Evolutionary conservation across 2,888 invertebrate species (phyloP).

Genomic region (Trilocha varians): DNA sequence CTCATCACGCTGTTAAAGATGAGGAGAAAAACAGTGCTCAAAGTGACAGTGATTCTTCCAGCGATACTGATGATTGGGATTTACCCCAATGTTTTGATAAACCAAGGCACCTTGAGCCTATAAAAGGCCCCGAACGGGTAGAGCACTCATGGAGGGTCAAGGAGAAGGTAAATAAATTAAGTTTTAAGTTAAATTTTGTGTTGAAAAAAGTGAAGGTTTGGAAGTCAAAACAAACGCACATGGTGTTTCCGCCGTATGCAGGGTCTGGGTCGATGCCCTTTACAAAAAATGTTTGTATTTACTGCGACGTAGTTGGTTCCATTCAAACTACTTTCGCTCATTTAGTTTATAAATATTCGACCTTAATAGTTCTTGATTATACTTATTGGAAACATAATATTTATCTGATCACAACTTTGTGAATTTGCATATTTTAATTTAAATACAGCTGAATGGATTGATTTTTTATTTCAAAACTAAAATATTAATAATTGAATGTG

Average conservation of each 20-base stretch:
- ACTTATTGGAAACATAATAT: too few species aligned
- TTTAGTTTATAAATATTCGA: not conserved
- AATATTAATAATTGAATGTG: too few species aligned
- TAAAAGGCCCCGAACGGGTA: constrained; percentile 73
- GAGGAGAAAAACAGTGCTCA: constrained; percentile 57
- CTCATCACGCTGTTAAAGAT: constrained; percentile 62
- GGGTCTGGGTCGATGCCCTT: constrained; percentile 4
- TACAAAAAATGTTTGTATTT: constrained; percentile 9
- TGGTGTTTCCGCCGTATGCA: constrained; percentile 22
- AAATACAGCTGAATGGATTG: too few species aligned
- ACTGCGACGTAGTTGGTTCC: not conserved
- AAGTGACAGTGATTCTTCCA: constrained; percentile 52
- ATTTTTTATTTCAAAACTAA: too few species aligned
- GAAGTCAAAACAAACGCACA: constrained; percentile 61
- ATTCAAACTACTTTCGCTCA: not conserved
- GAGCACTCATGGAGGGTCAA: constrained; percentile 95
- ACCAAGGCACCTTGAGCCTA: constrained; percentile 71
- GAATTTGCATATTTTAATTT: too few species aligned
- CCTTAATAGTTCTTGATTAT: too few species aligned
- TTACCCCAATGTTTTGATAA: constrained; percentile 82
- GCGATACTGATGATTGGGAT: constrained; percentile 76
- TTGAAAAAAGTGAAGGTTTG: constrained; percentile 19
- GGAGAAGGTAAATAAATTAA: constrained; percentile 78
- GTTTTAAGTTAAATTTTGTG: constrained; percentile 5
- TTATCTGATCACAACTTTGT: too few species aligned